These are phyloP conservation scores for Ptychochromis oligacanthus DNA, from an alignment of 2,113 vertebrate species.

Conservation along the genomic window DNA sequence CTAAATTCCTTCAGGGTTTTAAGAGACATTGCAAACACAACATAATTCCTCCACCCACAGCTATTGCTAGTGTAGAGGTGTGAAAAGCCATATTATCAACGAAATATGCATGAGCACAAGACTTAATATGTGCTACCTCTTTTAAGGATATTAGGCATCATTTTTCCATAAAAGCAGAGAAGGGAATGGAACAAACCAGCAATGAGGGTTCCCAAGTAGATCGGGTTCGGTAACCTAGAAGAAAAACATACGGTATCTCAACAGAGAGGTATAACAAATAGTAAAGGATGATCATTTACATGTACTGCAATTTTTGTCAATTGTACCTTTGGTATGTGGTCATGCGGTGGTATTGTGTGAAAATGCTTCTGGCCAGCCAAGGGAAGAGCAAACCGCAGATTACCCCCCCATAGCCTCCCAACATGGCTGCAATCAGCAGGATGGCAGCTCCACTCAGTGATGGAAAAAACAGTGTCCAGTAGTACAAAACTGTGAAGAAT, in stretches of 20 bases:
- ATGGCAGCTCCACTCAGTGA: conserved; percentile 73
- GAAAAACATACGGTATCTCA: background rate
- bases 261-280: background rate
- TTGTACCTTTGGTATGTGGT: conserved; percentile 79
- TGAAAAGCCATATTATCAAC: conserved; percentile 4
- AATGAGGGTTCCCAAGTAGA: conserved; percentile 81
- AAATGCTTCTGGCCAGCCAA: conserved; percentile 79
- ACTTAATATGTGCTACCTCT: background rate
- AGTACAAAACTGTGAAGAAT: conserved; percentile 77
- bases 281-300: background rate
- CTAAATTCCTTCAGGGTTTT: background rate
- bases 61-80: background rate
- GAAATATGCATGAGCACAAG: background rate
- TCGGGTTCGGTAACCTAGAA: conserved; percentile 80
- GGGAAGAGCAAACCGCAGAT: conserved; percentile 78
- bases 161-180: conserved; percentile 80
- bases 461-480: conserved; percentile 80
- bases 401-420: conserved; percentile 78
- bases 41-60: background rate
- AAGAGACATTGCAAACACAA: no score
- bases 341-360: conserved; percentile 82
- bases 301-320: background rate
- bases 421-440: conserved; percentile 74
- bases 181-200: conserved; percentile 80
- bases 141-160: conserved; percentile 84